Percentiles rank a stretch among this genome's conserved stretches.
Evolutionary conservation across 1,140 invertebrate species (phyloP).

Genomic region (Drosophila guanche): DNA sequence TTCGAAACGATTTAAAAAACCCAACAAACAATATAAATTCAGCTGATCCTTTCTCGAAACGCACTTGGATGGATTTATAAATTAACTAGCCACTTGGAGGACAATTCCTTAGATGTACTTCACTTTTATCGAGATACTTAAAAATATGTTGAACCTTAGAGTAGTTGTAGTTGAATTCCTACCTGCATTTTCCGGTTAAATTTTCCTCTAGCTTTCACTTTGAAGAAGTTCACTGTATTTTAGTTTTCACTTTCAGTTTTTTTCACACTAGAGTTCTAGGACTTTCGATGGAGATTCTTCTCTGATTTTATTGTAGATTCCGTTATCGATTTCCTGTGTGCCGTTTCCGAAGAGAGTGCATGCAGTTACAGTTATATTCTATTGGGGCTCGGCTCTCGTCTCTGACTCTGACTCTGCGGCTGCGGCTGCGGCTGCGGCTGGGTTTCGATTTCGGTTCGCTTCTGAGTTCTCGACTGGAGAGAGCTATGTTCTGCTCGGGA

Average conservation of each 20-base stretch:
- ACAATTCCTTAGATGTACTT: too few relatives aligned
- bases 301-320: constrained; percentile 3
- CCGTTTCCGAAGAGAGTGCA: not conserved
- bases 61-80: too few relatives aligned
- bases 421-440: not conserved
- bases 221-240: not conserved
- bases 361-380: not conserved
- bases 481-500: constrained; percentile 54
- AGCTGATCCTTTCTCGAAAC: too few relatives aligned
- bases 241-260: constrained; percentile 33
- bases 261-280: constrained; percentile 25
- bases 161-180: constrained; percentile 12
- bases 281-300: constrained; percentile 18
- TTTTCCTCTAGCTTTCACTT: constrained; percentile 20
- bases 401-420: not conserved
- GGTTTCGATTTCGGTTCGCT: constrained; percentile 19
- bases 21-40: too few relatives aligned
- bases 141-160: too few relatives aligned
- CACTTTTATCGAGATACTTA: too few relatives aligned
- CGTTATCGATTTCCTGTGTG: constrained; percentile 9
- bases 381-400: not conserved
- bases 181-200: constrained; percentile 39
- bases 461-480: not conserved
- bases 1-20: too few relatives aligned
- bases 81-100: too few relatives aligned